Percentiles rank a stretch among this genome's conserved stretches.
Conservation (phyloP, 2,797 vertebrate genomes). For the Spinus pinus region DNA sequence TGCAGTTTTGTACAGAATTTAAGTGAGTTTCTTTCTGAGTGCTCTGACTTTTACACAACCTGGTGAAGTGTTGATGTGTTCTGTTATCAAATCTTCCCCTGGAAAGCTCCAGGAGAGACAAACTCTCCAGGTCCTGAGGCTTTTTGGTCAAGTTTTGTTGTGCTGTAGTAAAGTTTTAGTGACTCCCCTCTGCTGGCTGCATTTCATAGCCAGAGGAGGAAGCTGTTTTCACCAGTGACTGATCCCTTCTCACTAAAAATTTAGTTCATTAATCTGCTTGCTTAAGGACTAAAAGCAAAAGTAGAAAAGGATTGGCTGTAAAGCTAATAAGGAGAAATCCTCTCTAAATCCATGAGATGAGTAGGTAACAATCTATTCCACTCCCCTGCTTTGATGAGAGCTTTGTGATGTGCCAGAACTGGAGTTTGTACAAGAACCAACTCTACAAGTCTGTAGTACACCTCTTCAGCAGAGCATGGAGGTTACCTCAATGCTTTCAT, state of each 20-base stretch:
- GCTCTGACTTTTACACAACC: neutral
- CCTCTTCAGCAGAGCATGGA: neutral
- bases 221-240: neutral
- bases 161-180: neutral
- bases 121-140: neutral
- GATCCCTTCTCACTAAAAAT: neutral
- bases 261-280: neutral
- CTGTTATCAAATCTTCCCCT: neutral
- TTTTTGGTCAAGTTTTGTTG: neutral
- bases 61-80: neutral
- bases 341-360: neutral
- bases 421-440: neutral
- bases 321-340: neutral
- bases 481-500: slow-evolving; percentile 11
- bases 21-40: neutral
- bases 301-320: neutral
- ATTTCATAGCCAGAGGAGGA: neutral
- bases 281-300: slow-evolving; percentile 7
- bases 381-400: neutral
- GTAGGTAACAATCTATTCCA: neutral
- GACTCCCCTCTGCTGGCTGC: neutral
- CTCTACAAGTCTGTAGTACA: neutral
- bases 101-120: neutral
- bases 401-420: neutral
- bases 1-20: neutral